Evolutionary conservation across 2,113 vertebrate species (phyloP), one percentile per base, ranked within the genome.

Genomic region (Labeo catla): DNA sequence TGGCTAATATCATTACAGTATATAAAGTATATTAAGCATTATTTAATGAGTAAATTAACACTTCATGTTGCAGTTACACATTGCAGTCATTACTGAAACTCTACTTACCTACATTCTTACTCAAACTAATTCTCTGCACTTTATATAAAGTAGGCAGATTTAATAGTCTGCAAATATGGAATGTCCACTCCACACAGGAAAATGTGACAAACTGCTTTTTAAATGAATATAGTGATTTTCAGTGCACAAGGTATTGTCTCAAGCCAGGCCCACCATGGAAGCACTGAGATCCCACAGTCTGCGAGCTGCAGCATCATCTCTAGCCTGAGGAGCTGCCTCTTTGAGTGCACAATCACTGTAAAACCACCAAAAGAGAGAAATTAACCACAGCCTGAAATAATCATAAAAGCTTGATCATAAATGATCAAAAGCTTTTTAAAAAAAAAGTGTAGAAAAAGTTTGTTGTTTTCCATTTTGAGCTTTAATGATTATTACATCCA

Each of bases 231-330:
- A 43, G 47, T 82, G 63, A 83, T 73, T 74, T 76, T 78, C 13
- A 78, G 9, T 43, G 59, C 34, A 23, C 54, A 49, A 57, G 36
- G 11, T 57, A 8, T 23, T 15, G 6, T 81, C 34, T 76, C 88
- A 93, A 10, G 65, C 79, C 87, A 94, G 90, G 50, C 92, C 91
- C 5, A 95, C 93, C 94, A 95, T 93, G 43, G 91, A 92, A 3
- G 90, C 84, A 68, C 95, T 95, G 78, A 95, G 85, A 39, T 94
- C 92, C 95, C 94, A 95, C 54, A 95, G 93, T 87, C 57, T 92
- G 86, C 89, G 92, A 47, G 94, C 94, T 10, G 90, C 86, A 0
- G 65, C 87, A 16, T 94, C 93, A 84, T 95, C 92, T 43, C 82
- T 86, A 52, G 91, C 95, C 70, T 91, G 91, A 8, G 92, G 89